These are phyloP conservation scores for Melinopterus prodromus DNA, from an alignment of 2,888 invertebrate genomes.

Conservation along the genomic window DNA sequence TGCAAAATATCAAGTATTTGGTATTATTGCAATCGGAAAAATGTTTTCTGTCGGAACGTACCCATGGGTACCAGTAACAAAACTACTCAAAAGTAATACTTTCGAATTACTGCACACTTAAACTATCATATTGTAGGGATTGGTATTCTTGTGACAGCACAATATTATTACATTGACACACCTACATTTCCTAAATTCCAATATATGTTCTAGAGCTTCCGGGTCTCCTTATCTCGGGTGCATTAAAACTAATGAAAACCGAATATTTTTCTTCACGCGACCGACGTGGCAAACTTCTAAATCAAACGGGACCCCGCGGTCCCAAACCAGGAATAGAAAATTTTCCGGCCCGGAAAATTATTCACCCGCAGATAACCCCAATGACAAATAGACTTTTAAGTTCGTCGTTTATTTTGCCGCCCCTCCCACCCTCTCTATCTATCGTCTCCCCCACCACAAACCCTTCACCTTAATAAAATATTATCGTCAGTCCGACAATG, in stretches of 20 bases:
- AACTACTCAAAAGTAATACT: too few species aligned
- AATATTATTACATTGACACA: too few species aligned
- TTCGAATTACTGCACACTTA: too few species aligned
- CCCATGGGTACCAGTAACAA: too few species aligned
- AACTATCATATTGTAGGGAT: too few species aligned
- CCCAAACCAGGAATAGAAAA: not conserved
- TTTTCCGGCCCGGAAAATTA: slow-evolving; percentile 13
- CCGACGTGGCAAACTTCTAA: not conserved
- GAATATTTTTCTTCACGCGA: slow-evolving; percentile 4
- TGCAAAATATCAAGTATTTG: too few species aligned
- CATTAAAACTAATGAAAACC: slow-evolving; percentile 8
- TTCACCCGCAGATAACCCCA: slow-evolving; percentile 11
- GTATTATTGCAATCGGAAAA: too few species aligned
- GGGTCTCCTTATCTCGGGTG: not conserved
- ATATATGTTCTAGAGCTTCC: not conserved
- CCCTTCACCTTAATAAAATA: slow-evolving; percentile 22
- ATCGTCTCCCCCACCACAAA: slow-evolving; percentile 1
- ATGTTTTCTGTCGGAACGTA: too few species aligned
- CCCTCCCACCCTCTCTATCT: not conserved
- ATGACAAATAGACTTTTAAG: slow-evolving; percentile 23
- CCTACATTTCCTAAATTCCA: too few species aligned
- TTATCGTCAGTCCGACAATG: slow-evolving; percentile 13
- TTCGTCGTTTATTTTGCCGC: not conserved
- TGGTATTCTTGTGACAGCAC: too few species aligned
- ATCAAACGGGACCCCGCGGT: not conserved